A percentile compares a stretch with the other conserved stretches of the same genome.
phyloP scores from a whole-genome alignment of 1,140 invertebrate species.

The Caenorhabditis elegans region DNA sequence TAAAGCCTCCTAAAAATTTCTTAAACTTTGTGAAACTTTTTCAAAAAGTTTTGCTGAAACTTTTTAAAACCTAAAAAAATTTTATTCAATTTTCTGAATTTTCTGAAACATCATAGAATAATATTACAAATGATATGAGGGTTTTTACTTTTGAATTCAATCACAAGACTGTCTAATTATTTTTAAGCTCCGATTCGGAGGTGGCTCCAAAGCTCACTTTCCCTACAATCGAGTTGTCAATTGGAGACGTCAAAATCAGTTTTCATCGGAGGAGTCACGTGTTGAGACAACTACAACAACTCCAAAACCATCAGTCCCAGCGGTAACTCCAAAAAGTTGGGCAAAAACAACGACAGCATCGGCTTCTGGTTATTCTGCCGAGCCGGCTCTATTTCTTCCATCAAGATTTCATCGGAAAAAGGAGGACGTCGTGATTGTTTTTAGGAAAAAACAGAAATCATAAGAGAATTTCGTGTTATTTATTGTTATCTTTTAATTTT shows the following conservation, averaged over 20 bases:
- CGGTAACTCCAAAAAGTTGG: background rate
- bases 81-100: too few species aligned
- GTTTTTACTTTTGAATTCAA: too few species aligned
- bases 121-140: too few species aligned
- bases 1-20: too few species aligned
- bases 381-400: background rate
- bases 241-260: background rate
- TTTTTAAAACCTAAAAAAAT: too few species aligned
- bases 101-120: too few species aligned
- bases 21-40: too few species aligned
- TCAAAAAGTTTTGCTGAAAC: too few species aligned
- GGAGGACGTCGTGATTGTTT: slow-evolving; percentile 13
- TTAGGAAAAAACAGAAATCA: background rate
- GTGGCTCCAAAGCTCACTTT: background rate
- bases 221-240: background rate
- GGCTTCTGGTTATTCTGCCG: background rate
- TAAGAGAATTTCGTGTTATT: background rate
- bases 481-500: background rate
- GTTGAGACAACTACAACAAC: background rate
- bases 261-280: background rate
- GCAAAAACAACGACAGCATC: background rate
- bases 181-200: slow-evolving; percentile 8
- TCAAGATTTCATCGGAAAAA: slow-evolving; percentile 15
- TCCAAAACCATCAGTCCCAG: background rate
- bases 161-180: too few species aligned